phyloP scores from a whole-genome alignment of 2,888 invertebrate genomes.

The Parthenolecanium corni region DNA sequence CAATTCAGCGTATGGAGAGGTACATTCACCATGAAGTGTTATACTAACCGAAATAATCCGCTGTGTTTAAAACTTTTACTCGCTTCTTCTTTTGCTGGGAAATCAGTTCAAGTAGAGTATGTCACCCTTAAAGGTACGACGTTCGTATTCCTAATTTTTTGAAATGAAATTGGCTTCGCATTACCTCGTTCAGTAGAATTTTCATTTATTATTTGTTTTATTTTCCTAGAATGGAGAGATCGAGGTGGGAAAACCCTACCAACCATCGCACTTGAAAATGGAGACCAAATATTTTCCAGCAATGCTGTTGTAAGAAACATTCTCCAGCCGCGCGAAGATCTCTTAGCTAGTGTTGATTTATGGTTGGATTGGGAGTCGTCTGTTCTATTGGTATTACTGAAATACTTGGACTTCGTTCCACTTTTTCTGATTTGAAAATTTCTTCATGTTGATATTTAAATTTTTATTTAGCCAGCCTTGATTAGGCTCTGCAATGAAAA shows the following conservation, averaged over 20 bases:
- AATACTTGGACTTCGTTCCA: not conserved
- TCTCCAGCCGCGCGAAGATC: slow-evolving; percentile 41
- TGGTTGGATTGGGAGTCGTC: slow-evolving; percentile 42
- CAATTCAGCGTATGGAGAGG: no score
- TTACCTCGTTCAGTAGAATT: slow-evolving; percentile 32
- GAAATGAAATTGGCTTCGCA: not conserved
- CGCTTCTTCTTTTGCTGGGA: slow-evolving; percentile 49
- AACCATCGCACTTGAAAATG: slow-evolving; percentile 50
- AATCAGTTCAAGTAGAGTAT: slow-evolving; percentile 46
- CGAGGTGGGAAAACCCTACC: slow-evolving; percentile 44
- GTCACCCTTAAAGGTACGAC: slow-evolving; percentile 46
- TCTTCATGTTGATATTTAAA: not conserved
- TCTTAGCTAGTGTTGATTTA: slow-evolving; percentile 35
- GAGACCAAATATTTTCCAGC: slow-evolving; percentile 54
- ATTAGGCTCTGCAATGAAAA: not conserved
- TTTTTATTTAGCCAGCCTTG: slow-evolving; percentile 10
- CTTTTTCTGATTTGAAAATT: not conserved
- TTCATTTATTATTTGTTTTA: not conserved
- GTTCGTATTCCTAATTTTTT: not conserved
- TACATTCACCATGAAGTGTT: slow-evolving; percentile 54
- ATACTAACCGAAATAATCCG: slow-evolving; percentile 65
- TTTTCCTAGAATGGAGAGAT: slow-evolving; percentile 1
- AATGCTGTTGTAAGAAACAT: slow-evolving; percentile 59
- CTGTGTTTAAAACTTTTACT: slow-evolving; percentile 60
- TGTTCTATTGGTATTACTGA: slow-evolving; percentile 39